Conservation (phyloP, 2,888 invertebrate genomes). For the Phragmatobia fuliginosa region DNA sequence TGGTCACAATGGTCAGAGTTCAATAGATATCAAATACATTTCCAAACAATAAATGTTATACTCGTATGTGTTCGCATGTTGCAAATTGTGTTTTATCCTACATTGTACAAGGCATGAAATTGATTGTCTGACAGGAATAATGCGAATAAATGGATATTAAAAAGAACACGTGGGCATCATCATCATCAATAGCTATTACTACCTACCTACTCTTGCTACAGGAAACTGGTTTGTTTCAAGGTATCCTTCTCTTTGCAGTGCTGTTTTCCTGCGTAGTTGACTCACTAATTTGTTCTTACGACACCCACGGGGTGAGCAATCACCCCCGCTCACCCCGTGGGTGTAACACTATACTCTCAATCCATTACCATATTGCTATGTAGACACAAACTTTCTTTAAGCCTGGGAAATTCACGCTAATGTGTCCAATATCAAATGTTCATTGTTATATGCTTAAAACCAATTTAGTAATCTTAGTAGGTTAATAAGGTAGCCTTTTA, state of each 20-base stretch:
- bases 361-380: too few species aligned
- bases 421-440: background rate
- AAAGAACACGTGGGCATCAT: background rate
- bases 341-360: too few species aligned
- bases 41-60: slow-evolving; percentile 31
- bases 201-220: too few species aligned
- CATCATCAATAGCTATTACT: too few species aligned
- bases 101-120: background rate
- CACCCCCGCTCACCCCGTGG: too few species aligned
- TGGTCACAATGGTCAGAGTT: slow-evolving; percentile 38
- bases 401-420: background rate
- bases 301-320: too few species aligned
- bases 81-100: slow-evolving; percentile 12
- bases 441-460: background rate
- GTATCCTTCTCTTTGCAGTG: too few species aligned
- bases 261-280: too few species aligned
- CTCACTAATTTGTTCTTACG: too few species aligned
- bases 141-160: background rate
- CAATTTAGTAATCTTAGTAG: background rate
- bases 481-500: background rate
- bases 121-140: background rate
- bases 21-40: slow-evolving; percentile 44
- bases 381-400: too few species aligned
- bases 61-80: background rate
- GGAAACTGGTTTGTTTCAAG: too few species aligned